Percentiles rank a stretch among this genome's conserved stretches.
These are phyloP conservation scores for Brachionus asplanchnoidis DNA, from an alignment of 1,140 invertebrate genomes.

Conservation along the genomic window DNA sequence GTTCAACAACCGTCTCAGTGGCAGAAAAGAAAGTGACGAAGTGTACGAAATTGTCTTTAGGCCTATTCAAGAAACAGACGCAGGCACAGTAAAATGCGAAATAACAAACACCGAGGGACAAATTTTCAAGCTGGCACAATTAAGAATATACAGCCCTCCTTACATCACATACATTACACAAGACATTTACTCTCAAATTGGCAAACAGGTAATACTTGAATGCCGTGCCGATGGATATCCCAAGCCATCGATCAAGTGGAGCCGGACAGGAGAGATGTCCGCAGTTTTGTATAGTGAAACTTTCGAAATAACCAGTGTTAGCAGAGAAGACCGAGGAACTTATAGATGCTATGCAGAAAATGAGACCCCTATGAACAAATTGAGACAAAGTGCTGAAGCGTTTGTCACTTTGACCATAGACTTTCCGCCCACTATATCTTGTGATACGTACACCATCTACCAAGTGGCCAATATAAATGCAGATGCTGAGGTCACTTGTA, in stretches of 20 bases:
- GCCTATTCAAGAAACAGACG: constrained; percentile 27
- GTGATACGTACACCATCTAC: constrained; percentile 6
- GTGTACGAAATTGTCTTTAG: constrained; percentile 38
- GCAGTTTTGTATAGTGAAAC: constrained; percentile 12
- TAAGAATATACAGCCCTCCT: constrained; percentile 29
- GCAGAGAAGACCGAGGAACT: constrained; percentile 30
- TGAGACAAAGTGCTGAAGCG: constrained; percentile 7
- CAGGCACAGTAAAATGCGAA: constrained; percentile 38
- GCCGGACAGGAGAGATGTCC: constrained; percentile 14
- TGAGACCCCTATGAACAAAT: constrained; percentile 21
- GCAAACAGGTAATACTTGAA: constrained; percentile 8
- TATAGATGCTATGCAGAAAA: constrained; percentile 33
- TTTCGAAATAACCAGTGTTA: constrained; percentile 35
- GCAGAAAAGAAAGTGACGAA: constrained; percentile 41
- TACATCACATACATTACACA: constrained; percentile 34
- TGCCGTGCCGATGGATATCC: constrained; percentile 34
- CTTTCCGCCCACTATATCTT: constrained; percentile 28
- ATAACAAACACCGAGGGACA: constrained; percentile 38
- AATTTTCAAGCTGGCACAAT: not conserved
- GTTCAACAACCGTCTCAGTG: constrained; percentile 25
- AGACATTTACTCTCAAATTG: not conserved
- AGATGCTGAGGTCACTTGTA: constrained; percentile 39
- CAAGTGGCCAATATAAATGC: constrained; percentile 39
- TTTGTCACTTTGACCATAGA: constrained; percentile 34
- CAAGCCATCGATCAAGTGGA: constrained; percentile 37